phyloP scores from a whole-genome alignment of 2,888 invertebrate species.

The Heliconius ethilla region DNA sequence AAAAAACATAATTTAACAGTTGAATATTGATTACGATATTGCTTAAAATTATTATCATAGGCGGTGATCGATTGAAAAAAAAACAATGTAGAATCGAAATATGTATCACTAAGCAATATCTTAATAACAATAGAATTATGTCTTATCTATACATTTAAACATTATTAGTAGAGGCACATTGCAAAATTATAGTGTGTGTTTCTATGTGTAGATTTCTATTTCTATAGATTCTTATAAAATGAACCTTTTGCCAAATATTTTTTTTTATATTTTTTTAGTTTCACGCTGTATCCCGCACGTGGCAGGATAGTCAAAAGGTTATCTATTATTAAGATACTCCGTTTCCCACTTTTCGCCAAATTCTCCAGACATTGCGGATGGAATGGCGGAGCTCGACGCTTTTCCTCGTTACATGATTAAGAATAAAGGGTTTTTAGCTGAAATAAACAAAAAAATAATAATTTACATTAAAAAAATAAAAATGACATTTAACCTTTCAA shows the following conservation, averaged over 20 bases:
- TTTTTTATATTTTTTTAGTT: background rate
- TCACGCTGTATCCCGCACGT: too few relatives aligned
- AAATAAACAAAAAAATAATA: background rate
- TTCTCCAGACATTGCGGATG: too few relatives aligned
- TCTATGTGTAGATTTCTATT: background rate
- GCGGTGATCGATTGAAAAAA: background rate
- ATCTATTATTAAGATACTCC: too few relatives aligned
- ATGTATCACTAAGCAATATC: background rate
- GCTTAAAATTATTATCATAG: background rate
- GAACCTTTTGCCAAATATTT: background rate
- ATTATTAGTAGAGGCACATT: background rate
- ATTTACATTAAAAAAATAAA: background rate
- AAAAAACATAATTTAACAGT: background rate
- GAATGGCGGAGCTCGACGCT: too few relatives aligned
- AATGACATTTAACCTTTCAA: background rate
- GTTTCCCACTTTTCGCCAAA: too few relatives aligned
- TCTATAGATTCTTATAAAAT: background rate
- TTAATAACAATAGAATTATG: background rate
- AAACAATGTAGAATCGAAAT: too few relatives aligned
- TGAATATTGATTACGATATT: background rate
- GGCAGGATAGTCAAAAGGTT: too few relatives aligned
- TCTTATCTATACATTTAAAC: background rate
- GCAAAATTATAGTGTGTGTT: background rate
- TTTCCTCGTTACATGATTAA: too few relatives aligned
- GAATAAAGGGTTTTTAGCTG: background rate